phyloP scores from a whole-genome alignment of 2,113 vertebrate species.

The Gila orcuttii region DNA sequence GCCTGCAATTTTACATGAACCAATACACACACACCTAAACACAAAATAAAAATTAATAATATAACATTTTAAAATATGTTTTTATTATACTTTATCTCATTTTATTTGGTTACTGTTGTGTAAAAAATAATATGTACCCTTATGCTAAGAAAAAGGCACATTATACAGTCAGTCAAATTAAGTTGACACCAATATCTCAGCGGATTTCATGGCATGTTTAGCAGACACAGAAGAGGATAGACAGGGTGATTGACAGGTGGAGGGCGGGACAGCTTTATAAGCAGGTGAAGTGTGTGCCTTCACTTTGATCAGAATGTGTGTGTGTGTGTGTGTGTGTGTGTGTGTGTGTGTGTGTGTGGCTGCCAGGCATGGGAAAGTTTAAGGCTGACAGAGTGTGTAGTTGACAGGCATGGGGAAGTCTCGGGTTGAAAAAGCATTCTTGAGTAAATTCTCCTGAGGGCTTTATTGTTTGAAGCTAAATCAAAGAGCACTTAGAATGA shows the following conservation, averaged over 20 bases:
- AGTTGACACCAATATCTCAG: conserved; percentile 40
- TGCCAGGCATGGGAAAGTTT: conserved; percentile 42
- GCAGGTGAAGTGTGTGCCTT: conserved; percentile 49
- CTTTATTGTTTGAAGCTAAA: conserved; percentile 38
- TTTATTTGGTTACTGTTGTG: neutral
- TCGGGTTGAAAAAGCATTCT: conserved; percentile 37
- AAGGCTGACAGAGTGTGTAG: conserved; percentile 30
- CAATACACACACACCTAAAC: neutral
- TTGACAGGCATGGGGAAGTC: conserved; percentile 40
- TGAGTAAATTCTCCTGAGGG: conserved; percentile 43
- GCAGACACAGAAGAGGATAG: conserved; percentile 38
- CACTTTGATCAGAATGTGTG: conserved; percentile 49
- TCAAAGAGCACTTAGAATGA: conserved; percentile 39
- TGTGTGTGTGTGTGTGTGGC: conserved; percentile 35
- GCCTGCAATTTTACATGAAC: neutral
- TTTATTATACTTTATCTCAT: neutral
- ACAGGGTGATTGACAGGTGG: conserved; percentile 50
- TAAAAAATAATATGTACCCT: conserved; percentile 6
- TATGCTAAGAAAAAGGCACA: conserved; percentile 22
- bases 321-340: conserved; percentile 30
- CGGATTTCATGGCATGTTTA: conserved; percentile 52
- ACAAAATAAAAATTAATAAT: neutral
- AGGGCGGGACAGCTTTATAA: conserved; percentile 43
- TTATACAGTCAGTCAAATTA: conserved; percentile 45
- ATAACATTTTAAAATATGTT: neutral